Evolutionary conservation across 2,797 vertebrate species (phyloP), one percentile per base, ranked within the genome.

Genomic region (Clarias platycephalus): DNA sequence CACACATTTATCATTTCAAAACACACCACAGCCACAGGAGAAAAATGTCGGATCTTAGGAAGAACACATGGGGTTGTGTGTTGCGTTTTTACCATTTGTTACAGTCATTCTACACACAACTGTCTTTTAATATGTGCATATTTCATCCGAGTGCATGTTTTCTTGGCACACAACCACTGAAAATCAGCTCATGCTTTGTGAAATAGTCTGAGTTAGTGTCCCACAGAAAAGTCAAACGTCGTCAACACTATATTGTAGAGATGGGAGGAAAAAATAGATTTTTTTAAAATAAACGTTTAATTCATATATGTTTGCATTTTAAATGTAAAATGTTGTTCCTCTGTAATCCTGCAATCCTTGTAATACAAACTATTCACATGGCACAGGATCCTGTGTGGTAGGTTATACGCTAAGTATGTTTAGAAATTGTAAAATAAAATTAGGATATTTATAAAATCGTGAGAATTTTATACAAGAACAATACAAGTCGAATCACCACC

Each of bases 1-100:
- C 81, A 75, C 16, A 82, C 76, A 84, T 86, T 80, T 49, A 85
- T 88, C 83, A 85, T 44, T 67, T 18, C 24, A 62, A 53, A 24
- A 84, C 53, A 75, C 70, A 77, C 78, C 76, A 67, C 28, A 72
- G 22, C 28, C 57, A 81, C 68, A 79, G n/a, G n/a, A 80, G 75
- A 68, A 81, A 6, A 9, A 24, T 66, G 20, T 28, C 15, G 6
- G 58, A n/a, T 60, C 64, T 44, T 2, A 63, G 0, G 9, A 77
- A 84, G 63, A 78, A 26, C 24, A 26, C 37, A 53, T 78, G 58
- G 40, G 20, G 74, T 79, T 49, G 22, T 68, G 49, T 22, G 44
- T 20, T 60, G 55, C 10, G 13, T 77, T 24, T 80, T 12, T 49
- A 18, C 24, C 24, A 64, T 44, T 63, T 64, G 9, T 28, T 57